A percentile compares a stretch with the other conserved stretches of the same genome.
Evolutionary conservation across 2,113 vertebrate genomes (phyloP).

Genomic region (Oreochromis niloticus): DNA sequence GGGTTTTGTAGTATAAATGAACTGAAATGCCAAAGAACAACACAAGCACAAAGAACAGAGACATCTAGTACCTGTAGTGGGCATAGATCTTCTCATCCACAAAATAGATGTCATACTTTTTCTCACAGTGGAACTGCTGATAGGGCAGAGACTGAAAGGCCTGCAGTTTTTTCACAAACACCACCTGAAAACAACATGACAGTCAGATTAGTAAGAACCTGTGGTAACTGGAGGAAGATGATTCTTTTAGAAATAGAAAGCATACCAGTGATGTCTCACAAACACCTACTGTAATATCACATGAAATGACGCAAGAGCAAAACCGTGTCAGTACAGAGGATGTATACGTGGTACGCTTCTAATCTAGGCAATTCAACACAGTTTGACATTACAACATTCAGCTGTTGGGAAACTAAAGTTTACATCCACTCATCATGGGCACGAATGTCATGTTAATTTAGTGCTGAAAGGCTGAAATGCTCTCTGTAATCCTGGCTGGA

Average conservation of each 20-base stretch:
- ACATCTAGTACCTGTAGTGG: constrained; percentile 79
- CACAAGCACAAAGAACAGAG: neutral
- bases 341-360: neutral
- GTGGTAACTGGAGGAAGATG: neutral
- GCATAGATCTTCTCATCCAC: constrained; percentile 79
- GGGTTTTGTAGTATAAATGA: neutral
- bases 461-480: neutral
- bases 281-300: neutral
- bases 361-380: neutral
- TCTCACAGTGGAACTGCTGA: constrained; percentile 84
- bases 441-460: neutral
- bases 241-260: neutral
- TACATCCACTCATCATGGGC: neutral
- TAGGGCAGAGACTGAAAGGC: constrained; percentile 79
- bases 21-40: neutral
- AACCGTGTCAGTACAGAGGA: neutral
- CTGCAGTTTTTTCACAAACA: constrained; percentile 82
- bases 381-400: neutral
- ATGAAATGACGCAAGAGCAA: neutral
- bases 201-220: neutral
- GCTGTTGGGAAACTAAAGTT: neutral
- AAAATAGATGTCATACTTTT: constrained; percentile 89
- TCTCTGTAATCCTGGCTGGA: neutral
- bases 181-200: constrained; percentile 74
- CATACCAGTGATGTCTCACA: neutral